A percentile compares a stretch with the other conserved stretches of the same genome.
These are phyloP conservation scores for Brachyrhaphis roseni DNA, from an alignment of 2,797 vertebrate genomes.

Conservation along the genomic window DNA sequence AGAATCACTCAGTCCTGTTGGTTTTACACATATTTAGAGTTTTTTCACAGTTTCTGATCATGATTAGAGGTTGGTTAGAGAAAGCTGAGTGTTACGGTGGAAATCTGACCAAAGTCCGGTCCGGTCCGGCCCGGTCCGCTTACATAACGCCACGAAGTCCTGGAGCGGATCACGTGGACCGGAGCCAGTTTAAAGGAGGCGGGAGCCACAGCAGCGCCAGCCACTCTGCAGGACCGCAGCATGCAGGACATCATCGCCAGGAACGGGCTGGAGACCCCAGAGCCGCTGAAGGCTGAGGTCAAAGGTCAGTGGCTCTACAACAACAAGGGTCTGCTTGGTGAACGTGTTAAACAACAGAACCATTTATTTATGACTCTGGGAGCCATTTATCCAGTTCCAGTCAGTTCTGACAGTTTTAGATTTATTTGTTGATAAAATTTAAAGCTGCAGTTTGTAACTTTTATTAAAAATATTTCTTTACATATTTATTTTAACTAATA, in stretches of 20 bases:
- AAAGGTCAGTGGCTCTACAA: constrained; percentile 59
- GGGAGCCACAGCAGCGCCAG: neutral
- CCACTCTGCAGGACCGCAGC: constrained; percentile 15
- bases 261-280: constrained; percentile 74
- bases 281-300: constrained; percentile 71
- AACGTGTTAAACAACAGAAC: neutral
- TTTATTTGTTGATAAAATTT: neutral
- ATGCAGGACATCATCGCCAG: constrained; percentile 72
- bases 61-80: neutral
- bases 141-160: constrained; percentile 20
- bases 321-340: neutral
- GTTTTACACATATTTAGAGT: neutral
- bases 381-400: neutral
- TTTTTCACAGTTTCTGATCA: neutral
- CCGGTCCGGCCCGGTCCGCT: constrained; percentile 16
- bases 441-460: neutral
- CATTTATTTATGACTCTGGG: neutral
- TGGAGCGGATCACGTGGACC: constrained; percentile 6
- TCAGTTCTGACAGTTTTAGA: neutral
- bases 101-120: constrained; percentile 39
- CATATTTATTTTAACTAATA: too few relatives aligned
- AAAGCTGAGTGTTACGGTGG: constrained; percentile 31
- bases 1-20: neutral
- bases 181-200: neutral
- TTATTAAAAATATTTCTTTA: too few relatives aligned